A percentile compares a stretch with the other conserved stretches of the same genome.
phyloP scores from a whole-genome alignment of 2,113 vertebrate species.

The Plectropomus leopardus region DNA sequence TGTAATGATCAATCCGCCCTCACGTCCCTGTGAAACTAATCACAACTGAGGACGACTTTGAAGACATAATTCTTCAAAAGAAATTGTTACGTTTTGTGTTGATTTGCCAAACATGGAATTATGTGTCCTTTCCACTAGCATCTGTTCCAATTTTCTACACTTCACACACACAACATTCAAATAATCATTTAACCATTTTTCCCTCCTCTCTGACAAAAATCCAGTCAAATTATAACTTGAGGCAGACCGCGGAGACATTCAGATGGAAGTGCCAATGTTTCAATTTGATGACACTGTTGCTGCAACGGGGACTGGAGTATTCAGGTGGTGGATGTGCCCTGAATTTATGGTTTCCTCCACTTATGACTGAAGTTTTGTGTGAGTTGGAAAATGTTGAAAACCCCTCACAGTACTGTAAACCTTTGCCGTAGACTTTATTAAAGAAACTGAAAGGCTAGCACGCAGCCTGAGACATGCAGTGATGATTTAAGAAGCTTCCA shows the following conservation, averaged over 20 bases:
- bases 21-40: conserved; percentile 13
- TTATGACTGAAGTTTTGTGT: conserved; percentile 6
- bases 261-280: conserved; percentile 17
- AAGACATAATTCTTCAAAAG: not conserved
- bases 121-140: not conserved
- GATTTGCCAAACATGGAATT: conserved; percentile 10
- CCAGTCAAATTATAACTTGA: conserved; percentile 33
- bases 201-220: conserved; percentile 2
- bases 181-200: conserved; percentile 20
- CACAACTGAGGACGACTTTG: not conserved
- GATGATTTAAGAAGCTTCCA: conserved; percentile 41
- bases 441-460: conserved; percentile 6
- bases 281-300: not conserved
- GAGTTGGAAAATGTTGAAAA: conserved; percentile 12
- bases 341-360: conserved; percentile 2
- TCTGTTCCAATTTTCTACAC: conserved; percentile 17
- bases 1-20: not conserved
- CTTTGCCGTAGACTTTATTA: conserved; percentile 9
- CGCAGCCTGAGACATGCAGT: conserved; percentile 4
- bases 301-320: not conserved
- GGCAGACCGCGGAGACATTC: not conserved
- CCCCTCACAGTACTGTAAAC: conserved; percentile 9
- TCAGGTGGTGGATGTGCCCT: not conserved
- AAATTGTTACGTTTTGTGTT: not conserved
- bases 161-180: conserved; percentile 9